Percentiles rank a stretch among this genome's conserved stretches.
These are phyloP conservation scores for Gadopsis bispinosus DNA, from an alignment of 2,797 vertebrate genomes.

Conservation along the genomic window DNA sequence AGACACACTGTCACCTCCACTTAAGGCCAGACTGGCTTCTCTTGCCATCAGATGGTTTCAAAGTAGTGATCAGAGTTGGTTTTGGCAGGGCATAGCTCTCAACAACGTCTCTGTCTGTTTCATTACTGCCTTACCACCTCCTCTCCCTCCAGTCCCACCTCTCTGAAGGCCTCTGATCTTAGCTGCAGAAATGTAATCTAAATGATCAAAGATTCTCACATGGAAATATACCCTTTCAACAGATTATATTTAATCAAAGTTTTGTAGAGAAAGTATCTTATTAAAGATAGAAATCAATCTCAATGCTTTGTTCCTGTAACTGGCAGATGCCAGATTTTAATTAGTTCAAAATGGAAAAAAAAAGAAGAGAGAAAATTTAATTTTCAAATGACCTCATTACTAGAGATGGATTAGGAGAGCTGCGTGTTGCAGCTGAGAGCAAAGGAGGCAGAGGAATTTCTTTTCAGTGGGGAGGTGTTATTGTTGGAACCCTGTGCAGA, in stretches of 20 bases:
- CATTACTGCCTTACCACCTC: slow-evolving; percentile 52
- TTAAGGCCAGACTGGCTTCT: slow-evolving; percentile 67
- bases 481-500: slow-evolving; percentile 87
- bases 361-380: slow-evolving; percentile 81
- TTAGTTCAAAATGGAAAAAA: slow-evolving; percentile 73
- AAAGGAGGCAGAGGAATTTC: slow-evolving; percentile 87
- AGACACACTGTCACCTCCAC: slow-evolving; percentile 84
- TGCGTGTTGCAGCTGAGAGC: slow-evolving; percentile 82
- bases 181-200: slow-evolving; percentile 34
- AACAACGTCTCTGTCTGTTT: slow-evolving; percentile 69
- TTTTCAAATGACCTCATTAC: slow-evolving; percentile 87
- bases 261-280: slow-evolving; percentile 15
- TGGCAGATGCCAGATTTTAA: slow-evolving; percentile 73
- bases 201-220: slow-evolving; percentile 37
- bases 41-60: slow-evolving; percentile 70
- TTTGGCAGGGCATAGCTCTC: slow-evolving; percentile 71
- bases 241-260: slow-evolving; percentile 13
- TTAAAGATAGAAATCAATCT: slow-evolving; percentile 36
- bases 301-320: slow-evolving; percentile 71
- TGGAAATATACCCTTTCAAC: slow-evolving; percentile 34
- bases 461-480: slow-evolving; percentile 88
- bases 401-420: slow-evolving; percentile 83
- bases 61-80: slow-evolving; percentile 70
- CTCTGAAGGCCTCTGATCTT: slow-evolving; percentile 35
- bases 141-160: slow-evolving; percentile 46